Evolutionary conservation across 2,888 invertebrate species (phyloP).

Genomic region (Aricia artaxerxes): DNA sequence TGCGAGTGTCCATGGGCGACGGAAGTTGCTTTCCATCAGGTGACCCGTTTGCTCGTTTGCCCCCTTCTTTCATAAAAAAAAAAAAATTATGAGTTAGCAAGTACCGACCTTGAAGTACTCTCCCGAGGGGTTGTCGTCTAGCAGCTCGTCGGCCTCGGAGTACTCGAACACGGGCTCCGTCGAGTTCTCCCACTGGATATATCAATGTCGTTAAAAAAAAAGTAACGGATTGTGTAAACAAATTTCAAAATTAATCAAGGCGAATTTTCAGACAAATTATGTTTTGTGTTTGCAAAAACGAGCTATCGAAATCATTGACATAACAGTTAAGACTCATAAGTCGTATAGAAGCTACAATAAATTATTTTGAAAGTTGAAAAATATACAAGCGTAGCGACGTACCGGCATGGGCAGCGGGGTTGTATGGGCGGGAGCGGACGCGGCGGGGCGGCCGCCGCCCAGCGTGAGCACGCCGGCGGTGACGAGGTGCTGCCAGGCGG

Average conservation of each 20-base stretch:
- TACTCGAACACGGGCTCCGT: constrained; percentile 64
- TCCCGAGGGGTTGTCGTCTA: constrained; percentile 64
- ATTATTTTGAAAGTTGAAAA: neutral
- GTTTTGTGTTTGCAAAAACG: too few relatives aligned
- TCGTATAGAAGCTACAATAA: neutral
- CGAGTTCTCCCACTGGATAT: constrained; percentile 55
- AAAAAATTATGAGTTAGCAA: too few relatives aligned
- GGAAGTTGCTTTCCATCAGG: too few relatives aligned
- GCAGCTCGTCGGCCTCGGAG: constrained; percentile 62
- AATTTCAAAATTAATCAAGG: too few relatives aligned
- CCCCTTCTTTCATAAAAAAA: too few relatives aligned
- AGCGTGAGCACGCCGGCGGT: constrained; percentile 65
- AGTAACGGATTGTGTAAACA: too few relatives aligned
- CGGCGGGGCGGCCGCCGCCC: constrained; percentile 55
- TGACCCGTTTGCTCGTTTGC: too few relatives aligned
- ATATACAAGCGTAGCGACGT: constrained; percentile 34
- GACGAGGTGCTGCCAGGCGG: constrained; percentile 74
- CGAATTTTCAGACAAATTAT: too few relatives aligned
- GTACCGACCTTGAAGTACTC: constrained; percentile 69
- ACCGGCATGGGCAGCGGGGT: constrained; percentile 42
- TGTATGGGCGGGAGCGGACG: constrained; percentile 40
- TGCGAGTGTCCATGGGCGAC: too few relatives aligned
- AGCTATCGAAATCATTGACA: too few relatives aligned
- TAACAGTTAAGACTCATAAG: too few relatives aligned
- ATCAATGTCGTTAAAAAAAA: neutral